Evolutionary conservation across 2,797 vertebrate genomes (phyloP).

Genomic region (Carapus acus): DNA sequence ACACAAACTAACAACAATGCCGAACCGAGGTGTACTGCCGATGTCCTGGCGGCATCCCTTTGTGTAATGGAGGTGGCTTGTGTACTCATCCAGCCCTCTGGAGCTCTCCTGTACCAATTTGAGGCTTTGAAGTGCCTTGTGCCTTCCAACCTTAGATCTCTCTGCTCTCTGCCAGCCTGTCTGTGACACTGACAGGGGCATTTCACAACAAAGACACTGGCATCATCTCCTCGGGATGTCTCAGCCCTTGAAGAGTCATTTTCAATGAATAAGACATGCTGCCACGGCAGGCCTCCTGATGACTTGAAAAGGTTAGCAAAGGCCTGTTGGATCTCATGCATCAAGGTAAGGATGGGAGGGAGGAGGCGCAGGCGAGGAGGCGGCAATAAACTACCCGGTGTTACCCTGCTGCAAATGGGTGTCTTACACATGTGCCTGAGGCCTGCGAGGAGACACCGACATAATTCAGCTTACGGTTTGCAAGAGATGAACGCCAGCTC

Average conservation of each 20-base stretch:
- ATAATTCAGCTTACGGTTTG: constrained; percentile 16
- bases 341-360: constrained; percentile 32
- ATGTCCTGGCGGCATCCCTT: not conserved
- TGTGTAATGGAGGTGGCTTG: constrained; percentile 29
- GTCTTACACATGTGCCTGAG: constrained; percentile 14
- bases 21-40: not conserved
- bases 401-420: constrained; percentile 22
- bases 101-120: constrained; percentile 21
- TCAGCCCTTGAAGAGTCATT: constrained; percentile 54
- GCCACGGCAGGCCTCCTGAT: constrained; percentile 37
- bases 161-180: constrained; percentile 35
- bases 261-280: constrained; percentile 53
- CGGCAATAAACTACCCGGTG: constrained; percentile 17
- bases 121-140: constrained; percentile 44
- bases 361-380: constrained; percentile 17
- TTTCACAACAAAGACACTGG: constrained; percentile 48
- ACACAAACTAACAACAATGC: too few relatives aligned
- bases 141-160: constrained; percentile 24
- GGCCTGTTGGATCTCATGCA: constrained; percentile 28
- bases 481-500: constrained; percentile 18
- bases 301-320: constrained; percentile 54
- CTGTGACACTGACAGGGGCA: constrained; percentile 41
- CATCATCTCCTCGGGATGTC: constrained; percentile 40
- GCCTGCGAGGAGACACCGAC: constrained; percentile 16
- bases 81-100: constrained; percentile 24